Base-by-base conservation (phyloP, 2,797 vertebrate species). In the Erethizon dorsatum region DNA sequence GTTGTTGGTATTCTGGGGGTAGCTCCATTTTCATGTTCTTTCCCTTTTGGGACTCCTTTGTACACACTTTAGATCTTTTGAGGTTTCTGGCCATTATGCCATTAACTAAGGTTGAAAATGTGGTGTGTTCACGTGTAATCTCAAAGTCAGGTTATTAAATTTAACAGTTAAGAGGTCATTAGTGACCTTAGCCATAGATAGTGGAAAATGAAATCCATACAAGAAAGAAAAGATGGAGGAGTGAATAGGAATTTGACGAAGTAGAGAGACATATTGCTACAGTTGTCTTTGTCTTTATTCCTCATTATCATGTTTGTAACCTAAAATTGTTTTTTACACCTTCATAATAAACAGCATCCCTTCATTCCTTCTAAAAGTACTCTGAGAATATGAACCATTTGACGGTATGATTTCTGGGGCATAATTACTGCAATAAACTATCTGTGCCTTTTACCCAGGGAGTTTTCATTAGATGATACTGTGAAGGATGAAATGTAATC, bases 211-310 rank as follows among this genome's bases (percentile, higher is more conserved):
- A 50, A 61, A 91, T 71, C n/a, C 33, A 17, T 18, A 41, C 0
- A 57, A 28, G 52, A n/a, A 78, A 67, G 50, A 50, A 67, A 52
- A 41, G 4, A 47, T 80, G 45, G 17, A 93, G 45, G 24, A 93
- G 8, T 85, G 45, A 95, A 12, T 33, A 47, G 20, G 1, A 90
- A 85, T 52, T 28, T 47, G 15, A 78, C 37, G 59, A 83, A 77
- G 59, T 65, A 37, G 56, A 77, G 22, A 50, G 24, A 73, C 50
- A 73, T 69, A 73, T 6, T 88, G 28, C 18, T 63, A 1, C 67
- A 73, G 69, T 83, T 26, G 47, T 93, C 15, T 84, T 59, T 89
- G 59, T 89, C 88, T 95, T 90, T 90, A 59, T 85, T 86, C 63
- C 20, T 57, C 17, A 47, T 86, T 71, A 28, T 57, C 90, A 22